These are phyloP conservation scores for Tympanuchus pallidicinctus DNA, from an alignment of 2,113 vertebrate genomes.

Conservation along the genomic window DNA sequence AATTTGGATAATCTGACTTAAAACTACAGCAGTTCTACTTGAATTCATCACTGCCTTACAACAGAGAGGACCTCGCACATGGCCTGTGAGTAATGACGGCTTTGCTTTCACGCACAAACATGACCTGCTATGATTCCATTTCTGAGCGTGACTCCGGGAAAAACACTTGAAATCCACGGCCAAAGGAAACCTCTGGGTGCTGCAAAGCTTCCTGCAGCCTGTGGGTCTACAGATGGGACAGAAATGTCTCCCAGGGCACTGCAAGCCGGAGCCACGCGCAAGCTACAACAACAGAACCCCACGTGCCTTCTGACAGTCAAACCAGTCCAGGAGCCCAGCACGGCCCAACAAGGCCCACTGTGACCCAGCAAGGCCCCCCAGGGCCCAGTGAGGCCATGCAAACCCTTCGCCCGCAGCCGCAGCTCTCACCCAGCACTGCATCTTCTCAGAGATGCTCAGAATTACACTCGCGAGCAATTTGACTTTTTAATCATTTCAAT, in stretches of 20 bases:
- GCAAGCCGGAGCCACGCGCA: accelerated
- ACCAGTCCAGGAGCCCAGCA: accelerated
- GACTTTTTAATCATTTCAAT: conserved; percentile 74
- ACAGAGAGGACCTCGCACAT: neutral
- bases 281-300: accelerated
- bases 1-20: conserved; percentile 7
- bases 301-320: neutral
- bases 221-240: neutral
- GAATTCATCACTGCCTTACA: neutral
- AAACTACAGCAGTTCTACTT: neutral
- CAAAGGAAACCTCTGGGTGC: neutral
- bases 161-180: neutral
- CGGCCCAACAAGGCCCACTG: too few relatives aligned
- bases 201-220: neutral
- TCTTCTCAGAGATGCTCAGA: conserved; percentile 36
- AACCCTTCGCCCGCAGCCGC: neutral
- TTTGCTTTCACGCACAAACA: neutral
- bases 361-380: neutral
- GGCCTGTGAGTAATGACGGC: accelerated
- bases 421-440: neutral
- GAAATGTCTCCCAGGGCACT: neutral
- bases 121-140: neutral
- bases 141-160: neutral
- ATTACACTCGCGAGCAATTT: conserved; percentile 48
- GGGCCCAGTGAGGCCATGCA: too few relatives aligned